These are phyloP conservation scores for Diplazon laetatorius DNA, from an alignment of 2,888 invertebrate genomes.

Conservation along the genomic window DNA sequence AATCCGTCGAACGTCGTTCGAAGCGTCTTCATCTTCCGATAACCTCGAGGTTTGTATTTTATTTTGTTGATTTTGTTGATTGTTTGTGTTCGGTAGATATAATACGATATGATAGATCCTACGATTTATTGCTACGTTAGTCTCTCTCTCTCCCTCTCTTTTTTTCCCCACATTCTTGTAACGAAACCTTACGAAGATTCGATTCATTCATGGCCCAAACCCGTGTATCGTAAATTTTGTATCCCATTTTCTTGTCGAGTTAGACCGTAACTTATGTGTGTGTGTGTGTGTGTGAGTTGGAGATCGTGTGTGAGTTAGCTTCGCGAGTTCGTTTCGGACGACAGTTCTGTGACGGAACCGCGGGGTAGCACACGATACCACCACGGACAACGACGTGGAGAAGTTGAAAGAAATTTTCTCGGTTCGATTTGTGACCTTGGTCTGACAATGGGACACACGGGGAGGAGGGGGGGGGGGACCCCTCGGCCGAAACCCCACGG, in stretches of 20 bases:
- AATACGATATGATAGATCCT: too few species aligned
- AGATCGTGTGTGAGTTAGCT: too few species aligned
- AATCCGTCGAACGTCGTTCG: too few species aligned
- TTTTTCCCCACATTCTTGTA: not conserved
- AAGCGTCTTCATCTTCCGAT: too few species aligned
- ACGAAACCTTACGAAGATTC: constrained; percentile 12
- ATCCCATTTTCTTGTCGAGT: constrained; percentile 21
- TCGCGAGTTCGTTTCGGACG: too few species aligned
- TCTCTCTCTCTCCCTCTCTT: too few species aligned
- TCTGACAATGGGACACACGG: constrained; percentile 75
- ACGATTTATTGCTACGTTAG: too few species aligned
- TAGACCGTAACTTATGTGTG: constrained; percentile 1
- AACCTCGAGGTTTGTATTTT: constrained; percentile 68
- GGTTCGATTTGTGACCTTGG: constrained; percentile 82
- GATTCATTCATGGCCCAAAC: constrained; percentile 47
- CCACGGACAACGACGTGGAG: constrained; percentile 62
- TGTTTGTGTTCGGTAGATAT: not conserved
- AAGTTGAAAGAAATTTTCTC: constrained; percentile 76
- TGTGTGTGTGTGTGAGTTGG: too few species aligned
- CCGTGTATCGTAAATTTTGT: constrained; percentile 53
- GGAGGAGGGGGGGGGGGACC: too few species aligned
- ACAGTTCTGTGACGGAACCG: too few species aligned
- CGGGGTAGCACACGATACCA: too few species aligned
- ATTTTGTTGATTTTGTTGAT: constrained; percentile 22
- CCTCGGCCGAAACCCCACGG: constrained; percentile 75